These are phyloP conservation scores for Ceratotherium simum DNA, from an alignment of 2,113 vertebrate genomes.

Conservation along the genomic window DNA sequence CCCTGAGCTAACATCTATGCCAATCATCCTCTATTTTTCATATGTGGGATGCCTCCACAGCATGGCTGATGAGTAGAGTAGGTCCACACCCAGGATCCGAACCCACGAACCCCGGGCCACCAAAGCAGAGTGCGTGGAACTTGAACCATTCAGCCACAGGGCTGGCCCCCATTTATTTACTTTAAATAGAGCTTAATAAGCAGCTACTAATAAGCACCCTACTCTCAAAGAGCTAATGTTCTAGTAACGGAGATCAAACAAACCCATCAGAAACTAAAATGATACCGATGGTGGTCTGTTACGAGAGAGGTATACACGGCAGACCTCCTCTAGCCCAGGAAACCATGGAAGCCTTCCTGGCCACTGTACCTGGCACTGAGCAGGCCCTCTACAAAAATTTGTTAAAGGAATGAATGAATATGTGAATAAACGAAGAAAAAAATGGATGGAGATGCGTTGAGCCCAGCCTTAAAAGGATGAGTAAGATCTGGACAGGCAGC, in stretches of 20 bases:
- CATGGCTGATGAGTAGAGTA: too few relatives aligned
- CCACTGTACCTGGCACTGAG: background rate
- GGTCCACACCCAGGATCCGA: too few relatives aligned
- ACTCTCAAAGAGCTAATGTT: background rate
- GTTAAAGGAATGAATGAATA: background rate
- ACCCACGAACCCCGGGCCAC: too few relatives aligned
- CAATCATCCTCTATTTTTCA: too few relatives aligned
- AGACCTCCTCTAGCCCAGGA: accelerated
- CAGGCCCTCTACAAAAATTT: background rate
- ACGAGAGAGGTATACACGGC: too few relatives aligned
- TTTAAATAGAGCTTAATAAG: background rate
- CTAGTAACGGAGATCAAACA: background rate
- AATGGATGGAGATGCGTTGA: background rate
- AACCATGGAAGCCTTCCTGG: background rate
- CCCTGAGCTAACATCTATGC: too few relatives aligned
- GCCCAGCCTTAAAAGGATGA: background rate
- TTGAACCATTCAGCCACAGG: too few relatives aligned
- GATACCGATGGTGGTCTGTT: accelerated
- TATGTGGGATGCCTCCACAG: too few relatives aligned
- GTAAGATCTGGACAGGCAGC: background rate
- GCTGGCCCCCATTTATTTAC: background rate
- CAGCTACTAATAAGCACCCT: background rate
- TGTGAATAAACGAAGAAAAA: background rate
- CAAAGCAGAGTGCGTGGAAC: too few relatives aligned
- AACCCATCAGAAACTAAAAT: background rate